Percentiles rank a stretch among this genome's conserved stretches.
Conservation (phyloP, 53 echinoderm and acorn worm genomes). For the Paelopatides confundens region DNA sequence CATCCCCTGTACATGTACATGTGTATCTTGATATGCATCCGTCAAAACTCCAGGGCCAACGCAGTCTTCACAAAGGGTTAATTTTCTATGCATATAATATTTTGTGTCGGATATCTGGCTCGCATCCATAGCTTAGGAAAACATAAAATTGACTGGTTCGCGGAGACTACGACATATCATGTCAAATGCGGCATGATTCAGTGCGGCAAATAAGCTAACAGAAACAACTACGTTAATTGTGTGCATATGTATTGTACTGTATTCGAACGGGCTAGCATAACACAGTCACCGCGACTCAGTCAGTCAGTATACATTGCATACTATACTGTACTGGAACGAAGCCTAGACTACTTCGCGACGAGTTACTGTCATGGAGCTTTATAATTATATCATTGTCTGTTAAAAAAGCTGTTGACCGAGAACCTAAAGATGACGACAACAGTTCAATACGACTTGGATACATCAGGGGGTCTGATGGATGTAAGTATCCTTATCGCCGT, state of each 20-base stretch:
- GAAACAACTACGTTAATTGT: no score
- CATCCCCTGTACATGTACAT: neutral
- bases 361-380: neutral
- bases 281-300: no score
- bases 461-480: slow-evolving; percentile 96
- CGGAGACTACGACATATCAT: neutral
- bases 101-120: neutral
- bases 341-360: no score
- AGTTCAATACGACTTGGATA: slow-evolving; percentile 95
- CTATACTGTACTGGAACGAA: no score
- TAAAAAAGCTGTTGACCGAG: neutral
- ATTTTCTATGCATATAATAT: neutral
- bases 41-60: no score
- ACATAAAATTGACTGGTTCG: neutral
- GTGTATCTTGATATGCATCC: no score
- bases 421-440: slow-evolving; percentile 74
- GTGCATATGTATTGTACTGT: no score
- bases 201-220: neutral
- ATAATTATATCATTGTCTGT: no score
- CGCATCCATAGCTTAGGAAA: no score
- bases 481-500: slow-evolving; percentile 65
- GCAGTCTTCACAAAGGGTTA: neutral
- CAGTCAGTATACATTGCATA: no score
- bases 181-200: slow-evolving; percentile 40
- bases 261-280: no score